Base-by-base conservation (phyloP, 2,113 vertebrate species). In the Terrapene triunguis region DNA sequence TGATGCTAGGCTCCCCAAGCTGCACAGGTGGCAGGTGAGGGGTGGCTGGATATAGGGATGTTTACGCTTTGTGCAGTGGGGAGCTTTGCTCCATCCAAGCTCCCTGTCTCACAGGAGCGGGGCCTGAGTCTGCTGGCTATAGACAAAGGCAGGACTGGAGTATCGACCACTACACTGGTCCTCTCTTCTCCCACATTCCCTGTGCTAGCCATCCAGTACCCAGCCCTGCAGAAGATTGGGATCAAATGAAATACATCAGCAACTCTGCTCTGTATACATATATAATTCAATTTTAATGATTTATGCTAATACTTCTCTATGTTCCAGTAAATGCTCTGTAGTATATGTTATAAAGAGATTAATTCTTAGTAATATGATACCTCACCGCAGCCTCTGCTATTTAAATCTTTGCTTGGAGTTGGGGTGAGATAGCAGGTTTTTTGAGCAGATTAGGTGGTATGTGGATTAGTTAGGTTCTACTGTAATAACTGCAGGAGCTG, bases 161-260 rank as follows among this genome's bases (percentile, higher is more conserved):
- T 78, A 47, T 16, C 32, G 0, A 0, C 16, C 65, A 48, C n/a
- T 44, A 53, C 9, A 1, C 12, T 8, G n/a, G 79, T 22, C 74
- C n/a, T 74, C 54, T 0, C 0, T 74, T 82, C 29, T 51, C 62
- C 25, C 6, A 0, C 0, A 0, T 22, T 62, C 53, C 44, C 38
- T 29, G 48, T 48, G 21, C 27, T 78, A 14, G 3, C 38, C 59
- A 76, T 53, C 59, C 35, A 8, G 44, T 83, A 80, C 59, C 62
- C 42, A 79, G 85, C 85, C 85, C 51, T 12, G 16, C 21, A 22
- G 59, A 50, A 57, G 8, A 38, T 1, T 1, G 54, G 24, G n/a
- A 78, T 10, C 91, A 7, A 29, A 4, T 54, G 69, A 76, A 32
- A 11, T 10, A 72, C 79, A 88, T 11, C 29, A 88, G 85, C 65